phyloP scores from a whole-genome alignment of 2,888 invertebrate species.

The Phyllotreta cruciferae region DNA sequence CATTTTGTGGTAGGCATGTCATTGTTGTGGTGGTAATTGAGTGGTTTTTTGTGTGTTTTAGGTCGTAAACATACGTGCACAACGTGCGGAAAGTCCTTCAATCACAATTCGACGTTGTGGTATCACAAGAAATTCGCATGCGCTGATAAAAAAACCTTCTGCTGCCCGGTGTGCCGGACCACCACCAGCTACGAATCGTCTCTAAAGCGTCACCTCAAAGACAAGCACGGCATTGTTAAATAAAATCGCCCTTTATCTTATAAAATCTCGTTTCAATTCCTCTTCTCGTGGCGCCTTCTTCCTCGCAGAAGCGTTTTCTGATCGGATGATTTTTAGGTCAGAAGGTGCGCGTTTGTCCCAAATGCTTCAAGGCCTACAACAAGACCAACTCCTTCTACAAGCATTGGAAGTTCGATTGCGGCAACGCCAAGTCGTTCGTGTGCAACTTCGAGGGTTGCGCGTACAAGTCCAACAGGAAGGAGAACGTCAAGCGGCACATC shows the following conservation, averaged over 20 bases:
- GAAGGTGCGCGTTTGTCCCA: conserved; percentile 25
- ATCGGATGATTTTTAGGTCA: conserved; percentile 14
- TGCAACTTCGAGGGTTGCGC: conserved; percentile 27
- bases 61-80: conserved; percentile 35
- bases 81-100: conserved; percentile 40
- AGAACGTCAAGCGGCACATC: conserved; percentile 35
- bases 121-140: conserved; percentile 47
- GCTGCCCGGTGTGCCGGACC: conserved; percentile 21
- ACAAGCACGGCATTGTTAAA: conserved; percentile 1
- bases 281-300: neutral
- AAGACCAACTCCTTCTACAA: conserved; percentile 37
- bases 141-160: conserved; percentile 32
- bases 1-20: too few species aligned
- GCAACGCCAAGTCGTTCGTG: conserved; percentile 33
- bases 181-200: neutral
- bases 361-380: conserved; percentile 35
- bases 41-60: conserved; percentile 10
- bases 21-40: too few species aligned
- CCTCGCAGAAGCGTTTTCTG: neutral
- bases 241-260: neutral
- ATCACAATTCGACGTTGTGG: conserved; percentile 42
- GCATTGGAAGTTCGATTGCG: conserved; percentile 39
- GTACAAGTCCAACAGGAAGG: conserved; percentile 35
- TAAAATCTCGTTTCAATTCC: neutral
- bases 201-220: conserved; percentile 12